Conservation (phyloP, 2,113 vertebrate species). For the Hippocampus comes region DNA sequence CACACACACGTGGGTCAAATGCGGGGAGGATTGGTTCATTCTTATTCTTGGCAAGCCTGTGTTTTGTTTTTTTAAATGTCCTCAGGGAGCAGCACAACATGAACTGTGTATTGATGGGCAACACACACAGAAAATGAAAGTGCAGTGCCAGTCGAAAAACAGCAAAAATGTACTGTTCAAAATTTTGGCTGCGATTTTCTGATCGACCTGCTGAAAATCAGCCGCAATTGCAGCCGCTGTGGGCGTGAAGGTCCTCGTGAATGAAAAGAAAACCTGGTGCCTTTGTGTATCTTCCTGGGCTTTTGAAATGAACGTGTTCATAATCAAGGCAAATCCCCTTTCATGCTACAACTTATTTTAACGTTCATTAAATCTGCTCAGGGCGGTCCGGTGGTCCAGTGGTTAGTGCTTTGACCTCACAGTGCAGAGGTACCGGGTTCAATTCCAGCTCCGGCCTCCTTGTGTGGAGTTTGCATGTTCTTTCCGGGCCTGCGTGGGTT, state of each 20-base stretch:
- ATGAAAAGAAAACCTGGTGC: no score
- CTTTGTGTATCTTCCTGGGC: no score
- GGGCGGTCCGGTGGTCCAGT: no score
- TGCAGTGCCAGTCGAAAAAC: not conserved
- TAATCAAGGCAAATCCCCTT: no score
- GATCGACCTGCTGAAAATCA: slow-evolving; percentile 13
- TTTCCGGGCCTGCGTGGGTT: no score
- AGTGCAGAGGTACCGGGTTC: no score
- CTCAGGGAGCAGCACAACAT: not conserved
- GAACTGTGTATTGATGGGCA: slow-evolving; percentile 6
- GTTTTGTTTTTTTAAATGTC: slow-evolving; percentile 13
- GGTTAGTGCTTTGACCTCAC: no score
- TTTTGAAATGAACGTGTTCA: no score
- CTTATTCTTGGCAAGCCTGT: not conserved
- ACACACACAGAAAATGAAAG: not conserved
- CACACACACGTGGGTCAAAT: not conserved
- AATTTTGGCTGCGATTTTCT: slow-evolving; percentile 1
- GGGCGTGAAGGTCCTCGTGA: not conserved
- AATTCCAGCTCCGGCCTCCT: no score
- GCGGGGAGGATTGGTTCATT: not conserved
- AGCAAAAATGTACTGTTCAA: not conserved
- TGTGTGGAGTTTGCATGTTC: no score
- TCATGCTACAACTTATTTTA: no score
- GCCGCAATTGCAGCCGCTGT: slow-evolving; percentile 1
- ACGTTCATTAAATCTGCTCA: no score